phyloP scores from a whole-genome alignment of 2,797 vertebrate genomes.

The Pampus argenteus region DNA sequence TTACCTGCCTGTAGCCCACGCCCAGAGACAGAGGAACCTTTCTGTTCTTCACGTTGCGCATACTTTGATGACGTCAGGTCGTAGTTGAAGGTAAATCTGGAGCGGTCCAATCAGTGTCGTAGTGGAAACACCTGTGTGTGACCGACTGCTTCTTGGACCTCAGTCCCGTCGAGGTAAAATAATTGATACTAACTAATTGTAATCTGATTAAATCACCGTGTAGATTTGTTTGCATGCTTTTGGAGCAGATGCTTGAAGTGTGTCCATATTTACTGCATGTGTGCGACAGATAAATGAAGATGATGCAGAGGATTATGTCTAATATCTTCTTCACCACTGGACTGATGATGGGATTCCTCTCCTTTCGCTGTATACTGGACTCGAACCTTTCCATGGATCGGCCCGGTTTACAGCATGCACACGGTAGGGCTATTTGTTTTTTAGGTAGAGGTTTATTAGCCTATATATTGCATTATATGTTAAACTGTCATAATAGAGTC shows the following conservation, averaged over 20 bases:
- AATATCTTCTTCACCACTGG: constrained; percentile 39
- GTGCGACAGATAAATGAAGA: neutral
- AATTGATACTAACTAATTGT: too few species aligned
- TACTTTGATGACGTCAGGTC: too few species aligned
- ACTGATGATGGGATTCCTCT: constrained; percentile 49
- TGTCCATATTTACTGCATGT: too few species aligned
- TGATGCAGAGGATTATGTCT: neutral
- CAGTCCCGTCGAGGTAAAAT: neutral
- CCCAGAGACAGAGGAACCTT: too few species aligned
- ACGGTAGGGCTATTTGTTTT: constrained; percentile 22
- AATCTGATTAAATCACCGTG: neutral
- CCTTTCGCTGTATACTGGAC: constrained; percentile 1
- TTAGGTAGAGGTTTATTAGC: too few species aligned
- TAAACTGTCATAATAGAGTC: too few species aligned
- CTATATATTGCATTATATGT: too few species aligned
- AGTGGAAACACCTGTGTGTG: neutral
- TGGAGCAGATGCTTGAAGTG: neutral
- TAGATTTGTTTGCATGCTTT: neutral
- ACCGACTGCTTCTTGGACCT: too few species aligned
- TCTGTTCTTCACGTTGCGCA: too few species aligned
- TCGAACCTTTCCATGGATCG: neutral
- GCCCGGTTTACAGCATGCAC: rapidly evolving
- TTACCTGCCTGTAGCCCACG: too few species aligned
- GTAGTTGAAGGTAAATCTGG: too few species aligned
- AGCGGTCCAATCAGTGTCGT: too few species aligned